Evolutionary conservation across 2,797 vertebrate species (phyloP).

Genomic region (Rhincodon typus): DNA sequence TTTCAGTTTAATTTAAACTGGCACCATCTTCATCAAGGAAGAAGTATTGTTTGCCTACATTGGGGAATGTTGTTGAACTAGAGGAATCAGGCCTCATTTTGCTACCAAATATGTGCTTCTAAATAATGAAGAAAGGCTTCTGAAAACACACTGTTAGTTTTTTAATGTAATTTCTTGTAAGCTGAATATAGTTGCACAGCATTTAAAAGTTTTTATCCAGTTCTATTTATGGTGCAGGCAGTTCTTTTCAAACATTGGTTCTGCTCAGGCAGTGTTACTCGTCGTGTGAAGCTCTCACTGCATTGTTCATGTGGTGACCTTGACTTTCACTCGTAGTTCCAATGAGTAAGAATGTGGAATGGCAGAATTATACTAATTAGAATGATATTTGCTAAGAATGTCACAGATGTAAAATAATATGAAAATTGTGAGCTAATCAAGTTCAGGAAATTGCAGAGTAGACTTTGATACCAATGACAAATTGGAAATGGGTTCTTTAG

Average conservation of each 20-base stretch:
- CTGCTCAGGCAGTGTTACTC: not conserved
- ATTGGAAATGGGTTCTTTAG: not conserved
- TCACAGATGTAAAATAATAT: not conserved
- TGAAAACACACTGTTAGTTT: not conserved
- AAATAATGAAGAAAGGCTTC: not conserved
- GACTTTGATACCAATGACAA: not conserved
- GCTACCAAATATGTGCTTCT: not conserved
- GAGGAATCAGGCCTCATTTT: not conserved
- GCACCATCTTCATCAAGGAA: not conserved
- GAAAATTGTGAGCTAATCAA: not conserved
- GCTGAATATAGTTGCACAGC: not conserved
- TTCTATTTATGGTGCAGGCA: not conserved
- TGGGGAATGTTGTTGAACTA: not conserved
- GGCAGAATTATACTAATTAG: not conserved
- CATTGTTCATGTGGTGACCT: not conserved
- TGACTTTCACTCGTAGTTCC: not conserved
- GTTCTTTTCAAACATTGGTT: not conserved
- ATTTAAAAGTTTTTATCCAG: not conserved
- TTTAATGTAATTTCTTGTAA: not conserved
- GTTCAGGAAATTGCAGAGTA: not conserved
- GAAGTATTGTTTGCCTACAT: not conserved
- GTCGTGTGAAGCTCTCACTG: not conserved
- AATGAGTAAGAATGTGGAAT: not conserved
- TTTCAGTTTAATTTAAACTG: not conserved
- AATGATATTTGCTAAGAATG: not conserved